Conservation (phyloP, 2,888 invertebrate species). For the Atethmia centrago region DNA sequence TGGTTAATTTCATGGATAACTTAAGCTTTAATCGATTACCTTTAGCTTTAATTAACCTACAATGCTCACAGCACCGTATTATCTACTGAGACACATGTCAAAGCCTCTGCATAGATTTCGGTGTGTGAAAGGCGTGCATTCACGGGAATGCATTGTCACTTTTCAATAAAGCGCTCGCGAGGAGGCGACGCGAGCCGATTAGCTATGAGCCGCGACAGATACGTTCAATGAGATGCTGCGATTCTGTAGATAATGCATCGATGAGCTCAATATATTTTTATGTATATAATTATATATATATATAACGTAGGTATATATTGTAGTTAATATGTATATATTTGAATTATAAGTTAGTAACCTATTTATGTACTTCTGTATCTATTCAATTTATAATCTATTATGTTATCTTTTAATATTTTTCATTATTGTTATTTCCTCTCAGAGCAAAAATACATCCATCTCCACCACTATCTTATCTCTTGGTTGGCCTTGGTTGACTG, state of each 20-base stretch:
- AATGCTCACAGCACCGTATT: background rate
- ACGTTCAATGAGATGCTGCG: constrained; percentile 21
- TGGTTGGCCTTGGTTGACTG: too few species aligned
- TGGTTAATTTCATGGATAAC: background rate
- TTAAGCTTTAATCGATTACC: background rate
- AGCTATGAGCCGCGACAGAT: constrained; percentile 23
- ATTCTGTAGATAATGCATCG: constrained; percentile 1
- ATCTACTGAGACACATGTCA: constrained; percentile 19
- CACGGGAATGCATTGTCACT: constrained; percentile 53
- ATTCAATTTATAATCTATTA: too few species aligned
- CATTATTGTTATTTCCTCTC: too few species aligned
- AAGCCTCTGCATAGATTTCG: constrained; percentile 2
- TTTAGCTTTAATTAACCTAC: background rate
- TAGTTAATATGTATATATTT: too few species aligned
- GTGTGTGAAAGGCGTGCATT: constrained; percentile 30
- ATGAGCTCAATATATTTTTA: constrained; percentile 8
- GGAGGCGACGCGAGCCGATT: constrained; percentile 45
- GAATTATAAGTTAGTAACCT: too few species aligned
- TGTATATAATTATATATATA: too few species aligned
- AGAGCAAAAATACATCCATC: too few species aligned
- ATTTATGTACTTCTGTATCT: too few species aligned
- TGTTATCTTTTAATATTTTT: too few species aligned
- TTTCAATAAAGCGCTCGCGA: constrained; percentile 57
- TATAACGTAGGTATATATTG: too few species aligned
- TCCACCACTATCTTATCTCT: too few species aligned